Percentiles rank a stretch among this genome's conserved stretches.
Conservation (phyloP, 1,140 invertebrate species). For the Laupala kohalensis region DNA sequence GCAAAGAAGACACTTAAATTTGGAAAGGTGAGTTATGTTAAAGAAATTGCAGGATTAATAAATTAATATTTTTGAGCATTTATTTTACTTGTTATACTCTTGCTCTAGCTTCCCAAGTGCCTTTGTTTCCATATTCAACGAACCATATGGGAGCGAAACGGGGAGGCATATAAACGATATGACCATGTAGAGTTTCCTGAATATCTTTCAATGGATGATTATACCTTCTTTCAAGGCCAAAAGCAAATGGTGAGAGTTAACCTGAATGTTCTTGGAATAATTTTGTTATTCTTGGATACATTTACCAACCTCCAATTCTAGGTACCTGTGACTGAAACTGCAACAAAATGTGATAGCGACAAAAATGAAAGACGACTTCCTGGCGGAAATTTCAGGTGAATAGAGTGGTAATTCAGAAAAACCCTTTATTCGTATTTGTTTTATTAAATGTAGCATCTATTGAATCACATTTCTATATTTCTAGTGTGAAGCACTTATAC, state of each 20-base stretch:
- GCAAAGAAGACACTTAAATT: slow-evolving; percentile 73
- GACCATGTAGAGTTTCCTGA: slow-evolving; percentile 81
- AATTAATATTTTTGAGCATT: not conserved
- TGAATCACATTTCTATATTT: not conserved
- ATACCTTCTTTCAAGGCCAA: slow-evolving; percentile 14
- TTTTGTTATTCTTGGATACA: too few relatives aligned
- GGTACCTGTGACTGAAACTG: too few relatives aligned
- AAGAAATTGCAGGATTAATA: not conserved
- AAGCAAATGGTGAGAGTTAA: slow-evolving; percentile 24
- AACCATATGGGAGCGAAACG: slow-evolving; percentile 66
- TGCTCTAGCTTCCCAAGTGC: slow-evolving; percentile 48
- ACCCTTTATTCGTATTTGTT: too few relatives aligned
- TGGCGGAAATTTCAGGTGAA: too few relatives aligned
- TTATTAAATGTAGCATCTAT: too few relatives aligned
- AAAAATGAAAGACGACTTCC: too few relatives aligned
- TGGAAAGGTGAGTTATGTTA: slow-evolving; percentile 49
- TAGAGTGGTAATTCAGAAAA: too few relatives aligned
- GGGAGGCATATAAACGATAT: slow-evolving; percentile 60
- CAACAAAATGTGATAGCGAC: too few relatives aligned
- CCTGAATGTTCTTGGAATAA: too few relatives aligned
- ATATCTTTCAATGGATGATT: slow-evolving; percentile 64
- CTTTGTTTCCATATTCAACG: slow-evolving; percentile 78
- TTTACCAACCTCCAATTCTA: too few relatives aligned
- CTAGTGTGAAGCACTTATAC: slow-evolving; percentile 33
- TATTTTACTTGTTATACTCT: not conserved